A percentile compares a stretch with the other conserved stretches of the same genome.
Conservation (phyloP, 2,888 invertebrate genomes). For the Bhutanitis thaidina region DNA sequence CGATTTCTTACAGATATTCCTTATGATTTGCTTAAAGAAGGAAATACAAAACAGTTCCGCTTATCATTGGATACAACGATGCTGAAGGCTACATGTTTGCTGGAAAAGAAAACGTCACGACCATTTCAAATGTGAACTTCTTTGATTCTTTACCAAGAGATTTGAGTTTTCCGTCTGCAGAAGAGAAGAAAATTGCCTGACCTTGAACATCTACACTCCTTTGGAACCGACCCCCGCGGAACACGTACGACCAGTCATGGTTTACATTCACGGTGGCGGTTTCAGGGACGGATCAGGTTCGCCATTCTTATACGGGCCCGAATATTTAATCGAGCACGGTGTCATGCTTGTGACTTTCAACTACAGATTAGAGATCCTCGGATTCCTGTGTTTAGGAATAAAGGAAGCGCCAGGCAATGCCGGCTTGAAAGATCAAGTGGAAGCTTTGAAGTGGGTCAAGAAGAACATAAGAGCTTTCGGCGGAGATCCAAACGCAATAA, state of each 20-base stretch:
- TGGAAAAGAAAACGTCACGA: constrained; percentile 64
- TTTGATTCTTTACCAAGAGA: constrained; percentile 55
- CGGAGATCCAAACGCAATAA: constrained; percentile 61
- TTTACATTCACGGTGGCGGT: constrained; percentile 69
- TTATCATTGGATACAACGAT: constrained; percentile 60
- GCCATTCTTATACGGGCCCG: constrained; percentile 59
- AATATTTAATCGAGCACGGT: constrained; percentile 51
- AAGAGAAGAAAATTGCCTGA: constrained; percentile 37
- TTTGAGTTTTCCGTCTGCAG: constrained; percentile 41
- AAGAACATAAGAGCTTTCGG: constrained; percentile 57
- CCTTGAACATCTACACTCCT: no score
- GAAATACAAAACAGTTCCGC: constrained; percentile 51
- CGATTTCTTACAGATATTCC: constrained; percentile 53
- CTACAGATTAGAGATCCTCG: constrained; percentile 63
- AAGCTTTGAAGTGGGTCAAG: constrained; percentile 59
- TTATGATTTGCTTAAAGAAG: constrained; percentile 45
- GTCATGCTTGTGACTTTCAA: constrained; percentile 64
- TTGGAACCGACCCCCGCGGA: no score
- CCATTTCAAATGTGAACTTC: constrained; percentile 47
- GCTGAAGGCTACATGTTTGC: constrained; percentile 66
- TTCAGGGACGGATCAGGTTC: constrained; percentile 63
- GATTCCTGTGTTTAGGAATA: constrained; percentile 62
- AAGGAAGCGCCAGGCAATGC: constrained; percentile 65
- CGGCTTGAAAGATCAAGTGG: constrained; percentile 67
- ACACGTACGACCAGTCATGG: constrained; percentile 54